phyloP scores from a whole-genome alignment of 2,888 invertebrate genomes.

The Caradrina kadenii region DNA sequence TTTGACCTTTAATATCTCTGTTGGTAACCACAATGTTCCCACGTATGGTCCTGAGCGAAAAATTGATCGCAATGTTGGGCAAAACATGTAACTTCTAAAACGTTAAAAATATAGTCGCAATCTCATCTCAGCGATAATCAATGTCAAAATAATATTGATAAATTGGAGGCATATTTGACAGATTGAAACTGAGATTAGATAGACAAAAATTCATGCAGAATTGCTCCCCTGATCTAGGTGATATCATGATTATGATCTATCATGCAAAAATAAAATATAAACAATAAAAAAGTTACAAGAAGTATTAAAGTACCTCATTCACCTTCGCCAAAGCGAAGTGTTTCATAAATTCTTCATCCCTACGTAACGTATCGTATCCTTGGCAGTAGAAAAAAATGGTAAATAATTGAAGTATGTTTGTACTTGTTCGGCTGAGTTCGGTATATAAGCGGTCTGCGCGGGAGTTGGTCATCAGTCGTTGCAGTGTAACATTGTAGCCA shows the following conservation, averaged over 20 bases:
- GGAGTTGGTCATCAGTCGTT: constrained; percentile 76
- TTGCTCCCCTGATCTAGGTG: too few species aligned
- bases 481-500: constrained; percentile 70
- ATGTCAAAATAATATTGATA: too few species aligned
- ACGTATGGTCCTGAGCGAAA: too few species aligned
- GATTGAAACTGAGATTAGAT: too few species aligned
- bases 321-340: constrained; percentile 20
- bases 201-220: too few species aligned
- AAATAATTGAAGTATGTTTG: constrained; percentile 64
- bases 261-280: too few species aligned
- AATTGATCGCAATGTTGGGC: too few species aligned
- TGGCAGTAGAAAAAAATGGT: constrained; percentile 70
- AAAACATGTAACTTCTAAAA: constrained; percentile 20
- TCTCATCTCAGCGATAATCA: neutral
- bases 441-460: constrained; percentile 75
- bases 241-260: too few species aligned
- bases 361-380: constrained; percentile 68
- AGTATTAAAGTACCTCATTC: constrained; percentile 19
- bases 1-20: too few species aligned
- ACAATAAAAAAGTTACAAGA: neutral
- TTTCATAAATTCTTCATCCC: constrained; percentile 64
- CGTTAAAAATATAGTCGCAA: too few species aligned
- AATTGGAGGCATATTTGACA: too few species aligned
- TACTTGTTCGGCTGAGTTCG: constrained; percentile 49
- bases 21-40: too few species aligned